Evolutionary conservation across 2,888 invertebrate genomes (phyloP).

Genomic region (Eulithis testata): DNA sequence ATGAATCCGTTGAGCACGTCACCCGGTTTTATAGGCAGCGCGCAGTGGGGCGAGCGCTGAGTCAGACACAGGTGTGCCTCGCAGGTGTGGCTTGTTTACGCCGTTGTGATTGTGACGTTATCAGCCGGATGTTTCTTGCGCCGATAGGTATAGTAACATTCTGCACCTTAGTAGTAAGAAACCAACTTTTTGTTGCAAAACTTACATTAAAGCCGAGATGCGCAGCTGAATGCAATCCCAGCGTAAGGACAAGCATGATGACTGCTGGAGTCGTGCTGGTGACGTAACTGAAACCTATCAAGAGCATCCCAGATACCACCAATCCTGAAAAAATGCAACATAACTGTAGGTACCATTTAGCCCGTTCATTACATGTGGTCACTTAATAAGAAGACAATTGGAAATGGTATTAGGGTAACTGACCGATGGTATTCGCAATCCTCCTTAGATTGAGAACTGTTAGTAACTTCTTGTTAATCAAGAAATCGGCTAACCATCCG

Average conservation of each 20-base stretch:
- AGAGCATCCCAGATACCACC: constrained; percentile 58
- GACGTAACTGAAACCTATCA: constrained; percentile 78
- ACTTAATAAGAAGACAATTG: too few species aligned
- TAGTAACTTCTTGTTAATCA: constrained; percentile 56
- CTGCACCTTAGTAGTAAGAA: too few species aligned
- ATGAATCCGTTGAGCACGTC: too few species aligned
- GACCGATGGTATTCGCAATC: constrained; percentile 76
- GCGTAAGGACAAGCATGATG: constrained; percentile 80
- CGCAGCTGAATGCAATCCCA: constrained; percentile 85
- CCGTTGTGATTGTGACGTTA: too few species aligned
- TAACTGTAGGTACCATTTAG: too few species aligned
- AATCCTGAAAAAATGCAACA: constrained; percentile 50
- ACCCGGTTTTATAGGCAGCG: too few species aligned
- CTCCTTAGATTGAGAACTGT: constrained; percentile 60
- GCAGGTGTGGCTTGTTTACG: too few species aligned
- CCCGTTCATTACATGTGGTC: too few species aligned
- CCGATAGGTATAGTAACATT: too few species aligned
- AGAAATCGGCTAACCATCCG: constrained; percentile 58
- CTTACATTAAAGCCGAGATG: constrained; percentile 86
- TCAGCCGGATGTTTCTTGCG: too few species aligned
- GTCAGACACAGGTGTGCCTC: too few species aligned
- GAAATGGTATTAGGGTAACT: constrained; percentile 26
- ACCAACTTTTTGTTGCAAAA: neutral
- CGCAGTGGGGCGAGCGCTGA: too few species aligned
- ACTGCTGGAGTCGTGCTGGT: constrained; percentile 73